Evolutionary conservation across 2,797 vertebrate species (phyloP).

Genomic region (Acrossocheilus fasciatus): DNA sequence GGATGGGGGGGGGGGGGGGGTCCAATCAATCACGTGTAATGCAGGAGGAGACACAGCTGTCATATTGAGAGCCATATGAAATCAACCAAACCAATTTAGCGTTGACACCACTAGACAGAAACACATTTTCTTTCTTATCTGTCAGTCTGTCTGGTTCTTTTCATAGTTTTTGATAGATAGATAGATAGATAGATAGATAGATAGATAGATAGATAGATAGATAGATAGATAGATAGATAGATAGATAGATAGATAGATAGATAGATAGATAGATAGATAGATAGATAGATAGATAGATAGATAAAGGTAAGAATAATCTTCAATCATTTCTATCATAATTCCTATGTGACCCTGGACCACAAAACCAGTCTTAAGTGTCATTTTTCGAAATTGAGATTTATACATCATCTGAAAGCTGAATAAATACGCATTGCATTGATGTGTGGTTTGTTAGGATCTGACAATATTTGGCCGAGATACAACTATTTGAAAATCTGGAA

Average conservation of each 20-base stretch:
- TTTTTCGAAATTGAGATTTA: too few species aligned
- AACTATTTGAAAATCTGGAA: too few species aligned
- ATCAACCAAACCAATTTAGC: neutral
- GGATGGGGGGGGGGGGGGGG: neutral
- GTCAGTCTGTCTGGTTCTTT: neutral
- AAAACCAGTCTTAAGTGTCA: neutral
- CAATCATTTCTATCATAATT: neutral
- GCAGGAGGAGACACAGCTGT: slow-evolving; percentile 38
- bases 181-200: neutral
- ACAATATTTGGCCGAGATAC: too few species aligned
- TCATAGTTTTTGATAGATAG: too few species aligned
- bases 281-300: neutral
- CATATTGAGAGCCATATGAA: neutral
- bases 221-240: neutral
- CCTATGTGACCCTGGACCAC: neutral
- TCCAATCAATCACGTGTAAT: slow-evolving; percentile 29
- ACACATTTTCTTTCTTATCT: neutral
- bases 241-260: neutral
- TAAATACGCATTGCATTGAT: too few species aligned
- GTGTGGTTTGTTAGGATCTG: too few species aligned
- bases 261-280: too few species aligned
- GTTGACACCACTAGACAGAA: neutral
- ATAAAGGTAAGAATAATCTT: neutral
- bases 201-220: neutral
- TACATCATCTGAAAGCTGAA: too few species aligned